These are phyloP conservation scores for Xenops minutus DNA, from an alignment of 2,797 vertebrate species.

Conservation along the genomic window DNA sequence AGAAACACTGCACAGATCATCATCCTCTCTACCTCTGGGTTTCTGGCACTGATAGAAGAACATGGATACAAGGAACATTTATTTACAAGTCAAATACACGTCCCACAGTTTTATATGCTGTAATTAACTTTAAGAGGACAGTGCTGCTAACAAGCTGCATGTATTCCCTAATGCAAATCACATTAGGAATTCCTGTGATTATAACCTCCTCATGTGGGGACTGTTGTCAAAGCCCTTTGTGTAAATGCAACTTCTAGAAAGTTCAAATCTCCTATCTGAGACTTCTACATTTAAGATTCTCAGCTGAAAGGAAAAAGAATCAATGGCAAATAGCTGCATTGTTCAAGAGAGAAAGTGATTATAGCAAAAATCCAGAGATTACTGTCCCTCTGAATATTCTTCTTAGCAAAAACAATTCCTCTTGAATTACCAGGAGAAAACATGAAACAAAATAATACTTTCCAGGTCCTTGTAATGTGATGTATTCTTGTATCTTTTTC, in stretches of 20 bases:
- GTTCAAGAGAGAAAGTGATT: background rate
- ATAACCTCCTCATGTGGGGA: background rate
- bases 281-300: background rate
- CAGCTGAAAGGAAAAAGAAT: background rate
- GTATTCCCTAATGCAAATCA: constrained; percentile 14
- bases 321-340: background rate
- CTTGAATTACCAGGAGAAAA: background rate
- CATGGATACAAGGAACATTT: background rate
- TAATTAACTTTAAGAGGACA: constrained; percentile 13
- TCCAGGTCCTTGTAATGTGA: background rate
- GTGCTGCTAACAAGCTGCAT: background rate
- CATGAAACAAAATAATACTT: background rate
- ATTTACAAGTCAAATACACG: constrained; percentile 24
- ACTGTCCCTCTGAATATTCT: background rate
- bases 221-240: background rate
- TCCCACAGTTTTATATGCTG: background rate
- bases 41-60: background rate
- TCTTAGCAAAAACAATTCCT: background rate
- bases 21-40: background rate
- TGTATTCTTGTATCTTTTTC: background rate
- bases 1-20: background rate
- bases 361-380: background rate
- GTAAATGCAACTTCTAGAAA: background rate
- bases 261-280: background rate
- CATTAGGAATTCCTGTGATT: background rate